A percentile compares a stretch with the other conserved stretches of the same genome.
phyloP scores from a whole-genome alignment of 1,140 invertebrate genomes.

The Nasonia vitripennis region DNA sequence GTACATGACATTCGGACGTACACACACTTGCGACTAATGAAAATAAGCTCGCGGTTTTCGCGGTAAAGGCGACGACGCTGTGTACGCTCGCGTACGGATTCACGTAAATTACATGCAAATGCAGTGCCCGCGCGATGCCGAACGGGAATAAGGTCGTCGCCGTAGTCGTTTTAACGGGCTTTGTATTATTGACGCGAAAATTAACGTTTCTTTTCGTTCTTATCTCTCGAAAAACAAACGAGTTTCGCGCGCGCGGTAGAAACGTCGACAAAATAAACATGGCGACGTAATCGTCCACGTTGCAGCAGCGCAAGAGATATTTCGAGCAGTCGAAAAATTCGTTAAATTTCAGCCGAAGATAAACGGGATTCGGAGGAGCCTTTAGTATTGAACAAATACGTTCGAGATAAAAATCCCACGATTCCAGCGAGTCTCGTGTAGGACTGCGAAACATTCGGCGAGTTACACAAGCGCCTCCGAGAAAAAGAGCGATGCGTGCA shows the following conservation, averaged over 20 bases:
- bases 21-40: conserved; percentile 32
- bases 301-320: too few species aligned
- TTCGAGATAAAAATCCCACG: neutral
- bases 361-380: too few species aligned
- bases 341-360: too few species aligned
- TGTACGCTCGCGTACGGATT: conserved; percentile 35
- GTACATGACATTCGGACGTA: conserved; percentile 16
- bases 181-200: conserved; percentile 52
- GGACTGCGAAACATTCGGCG: neutral
- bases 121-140: conserved; percentile 31
- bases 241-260: too few species aligned
- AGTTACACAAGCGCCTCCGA: neutral
- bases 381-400: neutral
- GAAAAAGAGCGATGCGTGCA: neutral
- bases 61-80: conserved; percentile 52
- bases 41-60: conserved; percentile 58
- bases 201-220: neutral
- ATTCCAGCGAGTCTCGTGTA: neutral
- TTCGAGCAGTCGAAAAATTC: too few species aligned
- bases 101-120: conserved; percentile 66
- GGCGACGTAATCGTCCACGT: too few species aligned
- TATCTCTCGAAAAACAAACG: neutral
- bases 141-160: conserved; percentile 60
- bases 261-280: too few species aligned
- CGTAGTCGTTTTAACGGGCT: conserved; percentile 57